Evolutionary conservation across 2,113 vertebrate species (phyloP), one percentile per base, ranked within the genome.

Genomic region (Gavia stellata): DNA sequence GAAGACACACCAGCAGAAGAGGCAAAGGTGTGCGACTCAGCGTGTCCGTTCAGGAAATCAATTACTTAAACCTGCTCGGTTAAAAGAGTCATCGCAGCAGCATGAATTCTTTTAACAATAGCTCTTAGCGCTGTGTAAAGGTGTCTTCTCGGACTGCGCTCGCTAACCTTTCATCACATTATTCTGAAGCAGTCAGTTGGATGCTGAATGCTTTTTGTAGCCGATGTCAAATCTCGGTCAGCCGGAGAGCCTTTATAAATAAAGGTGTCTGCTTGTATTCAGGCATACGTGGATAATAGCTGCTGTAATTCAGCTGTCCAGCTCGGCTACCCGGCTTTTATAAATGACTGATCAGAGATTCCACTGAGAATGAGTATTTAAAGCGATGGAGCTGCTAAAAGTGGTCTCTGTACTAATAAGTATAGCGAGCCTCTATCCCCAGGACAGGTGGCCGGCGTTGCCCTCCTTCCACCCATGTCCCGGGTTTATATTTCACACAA

Each of bases 311-410:
- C 97, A 98, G 94, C 95, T 97, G 93, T 86, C 94, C 92, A 17
- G 62, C 65, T 56, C 33, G 38, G 84, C 94, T 91, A 23, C 94
- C 90, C 52, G 11, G 81, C 77, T 91, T 96, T 96, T 96, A 88
- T 90, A 92, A 97, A 82, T 94, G 89, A 92, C 96, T 87, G 96
- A 94, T 82, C 92, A 95, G 91, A 86, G 73, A 92, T 97, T 94
- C 93, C 70, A 36, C 63, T 55, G 94, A 91, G 96, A 93, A 91
- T 26, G 86, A 89, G 88, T 92, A 63, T 97, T 97, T 96, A 90
- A 97, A 96, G 95, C 86, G 50, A 77, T 55, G 63, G 96, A 81
- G 92, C 91, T 94, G 77, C 96, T 97, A 85, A 97, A 93, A 97
- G 96, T 83, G 63, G 36, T 58, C 66, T 94, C 93, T 92, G 44